Evolutionary conservation across 2,797 vertebrate species (phyloP).

Genomic region (Enteromius radiatus): DNA sequence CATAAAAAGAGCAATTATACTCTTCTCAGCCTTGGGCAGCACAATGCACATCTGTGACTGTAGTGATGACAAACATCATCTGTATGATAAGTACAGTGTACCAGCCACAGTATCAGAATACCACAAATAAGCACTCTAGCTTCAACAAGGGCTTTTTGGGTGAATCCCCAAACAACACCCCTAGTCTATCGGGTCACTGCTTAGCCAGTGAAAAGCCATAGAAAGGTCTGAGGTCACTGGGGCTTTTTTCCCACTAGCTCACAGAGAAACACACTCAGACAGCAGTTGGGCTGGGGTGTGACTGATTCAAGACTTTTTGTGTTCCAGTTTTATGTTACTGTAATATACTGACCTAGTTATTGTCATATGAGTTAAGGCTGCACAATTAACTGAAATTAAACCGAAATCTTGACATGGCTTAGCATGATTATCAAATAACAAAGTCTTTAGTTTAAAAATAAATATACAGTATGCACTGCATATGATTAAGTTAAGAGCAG

Average conservation of each 20-base stretch:
- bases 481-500: not conserved
- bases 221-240: conserved; percentile 68
- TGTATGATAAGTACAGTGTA: conserved; percentile 2
- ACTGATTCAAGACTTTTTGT: conserved; percentile 24
- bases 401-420: not conserved
- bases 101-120: conserved; percentile 30
- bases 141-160: conserved; percentile 9
- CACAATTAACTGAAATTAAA: not conserved
- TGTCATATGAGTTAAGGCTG: not conserved
- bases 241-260: conserved; percentile 62
- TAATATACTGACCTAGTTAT: conserved; percentile 2
- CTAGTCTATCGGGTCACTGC: conserved; percentile 60
- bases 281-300: not conserved
- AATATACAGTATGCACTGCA: not conserved
- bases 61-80: conserved; percentile 24
- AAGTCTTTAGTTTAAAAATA: not conserved
- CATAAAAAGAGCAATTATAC: conserved; percentile 27
- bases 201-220: conserved; percentile 74
- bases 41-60: conserved; percentile 23
- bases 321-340: conserved; percentile 12
- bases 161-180: conserved; percentile 38
- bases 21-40: conserved; percentile 4
- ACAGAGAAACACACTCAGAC: conserved; percentile 63
- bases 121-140: conserved; percentile 7
- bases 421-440: not conserved